Evolutionary conservation across 1,140 invertebrate species (phyloP), one percentile per base, ranked within the genome.

Genomic region (Ptiloglossa arizonensis): DNA sequence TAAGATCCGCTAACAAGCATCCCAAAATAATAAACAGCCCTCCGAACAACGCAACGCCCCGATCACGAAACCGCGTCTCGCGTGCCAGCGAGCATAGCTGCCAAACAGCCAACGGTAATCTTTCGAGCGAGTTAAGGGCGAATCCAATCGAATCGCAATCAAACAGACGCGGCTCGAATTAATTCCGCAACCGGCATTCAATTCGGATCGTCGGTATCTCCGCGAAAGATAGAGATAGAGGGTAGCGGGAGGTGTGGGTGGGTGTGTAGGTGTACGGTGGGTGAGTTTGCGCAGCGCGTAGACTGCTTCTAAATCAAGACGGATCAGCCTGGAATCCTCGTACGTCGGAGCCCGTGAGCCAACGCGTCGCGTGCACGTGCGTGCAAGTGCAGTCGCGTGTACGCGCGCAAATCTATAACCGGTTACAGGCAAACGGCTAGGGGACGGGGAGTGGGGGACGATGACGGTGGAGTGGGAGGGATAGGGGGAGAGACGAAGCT

Each of bases 281-380:
- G n/a, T n/a, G 41, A 41, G 6, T 41, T 6, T 13, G 44, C 46
- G 24, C 15, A 22, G 63, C 38, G 38, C 24, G 38, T 59, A 75
- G 41, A 38, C 52, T 32, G 72, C 72, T 67, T 75, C 72, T 75
- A 75, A 75, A 75, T 75, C 72, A 75, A 75, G 63, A 75, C 72
- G 63, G 72, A 75, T 75, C 72, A 75, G 63, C 50, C 63, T 46
- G 72, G 72, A 75, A 75, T 75, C 72, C 63, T 75, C 63, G 72
- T 75, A 75, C 72, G 72, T 68, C 72, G 57, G 72, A 56, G 62
- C 35, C 50, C 13, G 44, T 50, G 70, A 32, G 22, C 19, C 32
- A 44, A 4, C 56, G 52, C 41, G 41, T 57, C 73, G 41, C 41
- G 29, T 68, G 64, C 64, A 68, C 73, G 73, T 76, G 66, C 73